Evolutionary conservation across 2,888 invertebrate genomes (phyloP), one percentile per base, ranked within the genome.

Genomic region (Gortyna flavago): DNA sequence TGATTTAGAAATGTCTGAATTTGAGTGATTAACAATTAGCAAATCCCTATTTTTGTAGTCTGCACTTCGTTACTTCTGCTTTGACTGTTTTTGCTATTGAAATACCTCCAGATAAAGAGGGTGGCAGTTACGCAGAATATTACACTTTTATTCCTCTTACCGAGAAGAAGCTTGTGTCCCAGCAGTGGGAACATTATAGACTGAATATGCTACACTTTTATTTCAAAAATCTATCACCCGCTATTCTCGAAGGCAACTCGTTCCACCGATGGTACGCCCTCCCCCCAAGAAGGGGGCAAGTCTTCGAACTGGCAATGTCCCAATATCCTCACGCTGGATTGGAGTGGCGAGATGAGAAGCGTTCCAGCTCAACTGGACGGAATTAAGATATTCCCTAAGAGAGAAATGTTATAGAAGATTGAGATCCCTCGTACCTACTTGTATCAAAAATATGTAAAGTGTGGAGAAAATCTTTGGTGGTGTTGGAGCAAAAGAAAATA

Each of bases 281-380:
- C 70, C 79, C 73, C 75, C 69, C 25, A 57, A 61, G 35, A 38
- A 66, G 65, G 85, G 81, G 83, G 73, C 61, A n/a, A 70, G 80
- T 83, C 83, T 85, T 78, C 77, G 74, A 77, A 87, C 87, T 87
- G 87, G 87, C 87, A 85, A 88, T 87, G 88, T 78, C 80, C 87
- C 87, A 88, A 87, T 87, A 88, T 83, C 87, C 80, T 85, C 87
- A 85, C 86, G 82, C 84, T 81, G 85, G 78, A 88, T 88, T 88
- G 88, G 81, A 87, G 88, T 85, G 87, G 80, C 79, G 79, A 87
- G 87, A 88, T 88, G 88, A 87, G 81, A 80, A 77, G 82, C 80
- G 71, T 69, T 78, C 72, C 73, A 80, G 75, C 76, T 80, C 79
- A 79, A 79, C 81, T 88, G 87, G 87, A 79, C 87, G 73, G 79